Percentiles rank a stretch among this genome's conserved stretches.
Evolutionary conservation across 2,113 vertebrate genomes (phyloP).

Genomic region (Saguinus midas): DNA sequence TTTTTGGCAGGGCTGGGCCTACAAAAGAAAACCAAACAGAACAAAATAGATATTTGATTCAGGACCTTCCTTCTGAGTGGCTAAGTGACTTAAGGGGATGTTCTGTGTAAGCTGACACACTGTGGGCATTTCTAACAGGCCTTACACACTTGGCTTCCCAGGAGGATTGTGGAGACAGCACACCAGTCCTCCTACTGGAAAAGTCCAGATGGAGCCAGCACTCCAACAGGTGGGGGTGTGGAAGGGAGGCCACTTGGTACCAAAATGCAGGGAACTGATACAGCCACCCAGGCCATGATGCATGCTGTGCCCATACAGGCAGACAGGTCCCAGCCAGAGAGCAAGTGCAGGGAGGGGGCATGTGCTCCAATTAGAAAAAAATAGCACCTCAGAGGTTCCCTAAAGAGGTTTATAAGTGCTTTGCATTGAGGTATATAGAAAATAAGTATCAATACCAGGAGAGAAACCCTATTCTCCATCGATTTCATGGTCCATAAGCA

Average conservation of each 20-base stretch:
- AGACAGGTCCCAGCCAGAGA: not conserved
- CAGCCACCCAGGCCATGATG: not conserved
- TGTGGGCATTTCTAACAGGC: not conserved
- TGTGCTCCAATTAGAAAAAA: not conserved
- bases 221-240: too few relatives aligned
- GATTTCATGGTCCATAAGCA: slow-evolving; percentile 14
- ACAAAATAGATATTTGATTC: not conserved
- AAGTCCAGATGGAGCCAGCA: not conserved
- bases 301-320: not conserved
- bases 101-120: not conserved
- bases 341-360: not conserved
- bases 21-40: not conserved
- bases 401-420: not conserved
- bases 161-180: not conserved
- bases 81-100: not conserved
- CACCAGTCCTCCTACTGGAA: not conserved
- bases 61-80: not conserved
- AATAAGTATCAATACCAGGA: slow-evolving; percentile 13
- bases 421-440: not conserved
- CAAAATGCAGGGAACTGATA: not conserved
- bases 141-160: not conserved
- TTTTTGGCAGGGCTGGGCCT: not conserved
- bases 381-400: not conserved
- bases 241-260: not conserved
- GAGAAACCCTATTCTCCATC: not conserved